Evolutionary conservation across 2,888 invertebrate species (phyloP), one percentile per base, ranked within the genome.

Genomic region (Lampropteryx suffumata): DNA sequence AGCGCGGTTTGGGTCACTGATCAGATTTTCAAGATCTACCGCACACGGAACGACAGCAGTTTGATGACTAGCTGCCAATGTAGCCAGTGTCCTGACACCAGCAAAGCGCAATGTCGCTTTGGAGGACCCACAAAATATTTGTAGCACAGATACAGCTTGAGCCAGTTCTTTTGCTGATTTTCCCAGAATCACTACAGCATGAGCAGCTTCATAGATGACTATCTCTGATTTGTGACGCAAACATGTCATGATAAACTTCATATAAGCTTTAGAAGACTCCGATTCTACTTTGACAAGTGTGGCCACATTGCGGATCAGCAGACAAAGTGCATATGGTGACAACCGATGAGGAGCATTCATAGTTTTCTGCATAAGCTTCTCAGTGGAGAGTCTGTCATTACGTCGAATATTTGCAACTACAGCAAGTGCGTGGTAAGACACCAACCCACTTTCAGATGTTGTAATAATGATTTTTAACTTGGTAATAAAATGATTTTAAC

Each of bases 141-240:
- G 99, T n/a, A 99, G 90, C 0, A 99, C 98, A 39, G 98, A 97
- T 11, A 99, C 97, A 1, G 99, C 99, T 1, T 98, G 97, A 1
- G 97, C 96, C 3, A 99, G 90, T 70, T 99, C 98, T 49, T 97
- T 91, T 0, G 94, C 93, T 0, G 97, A 95, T 34, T 96, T 97
- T 46, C 94, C 86, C 45, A 99, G 90, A 80, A 98, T 98, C 0
- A 99, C 98, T 63, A 99, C 95, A 2, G 99, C 99, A 74, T 98
- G 98, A 0, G 99, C 99, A 0, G 99, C 99, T 90, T 99, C 99
- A 74, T 99, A 99, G 14, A 98, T 96, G 0, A 99, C 99, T 95
- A 99, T 98, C 90, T 99, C 99, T 28, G 97, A 98, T 89, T 99
- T 99, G 81, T 99, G 98, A 0, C 99, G 94, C 36, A 99, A 91